phyloP scores from a whole-genome alignment of 2,888 invertebrate genomes.

The Tetragonula carbonaria region DNA sequence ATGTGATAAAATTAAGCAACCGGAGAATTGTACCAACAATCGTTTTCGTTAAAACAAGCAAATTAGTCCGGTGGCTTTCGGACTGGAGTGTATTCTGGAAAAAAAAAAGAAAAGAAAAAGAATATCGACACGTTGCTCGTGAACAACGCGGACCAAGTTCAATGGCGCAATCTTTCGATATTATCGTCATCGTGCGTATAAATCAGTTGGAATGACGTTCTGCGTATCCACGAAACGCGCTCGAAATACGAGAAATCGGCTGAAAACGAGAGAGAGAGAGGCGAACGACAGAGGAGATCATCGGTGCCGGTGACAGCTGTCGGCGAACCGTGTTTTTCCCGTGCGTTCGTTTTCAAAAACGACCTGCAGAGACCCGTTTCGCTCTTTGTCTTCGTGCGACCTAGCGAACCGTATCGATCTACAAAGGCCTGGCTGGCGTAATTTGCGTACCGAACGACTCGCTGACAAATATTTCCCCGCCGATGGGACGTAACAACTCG shows the following conservation, averaged over 20 bases:
- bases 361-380: constrained; percentile 24
- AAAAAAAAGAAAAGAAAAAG: too few relatives aligned
- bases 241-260: constrained; percentile 71
- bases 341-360: constrained; percentile 55
- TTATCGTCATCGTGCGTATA: constrained; percentile 30
- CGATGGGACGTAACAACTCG: neutral
- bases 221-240: constrained; percentile 55
- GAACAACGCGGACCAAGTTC: neutral
- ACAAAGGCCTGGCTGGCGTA: neutral
- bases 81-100: too few relatives aligned
- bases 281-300: constrained; percentile 68
- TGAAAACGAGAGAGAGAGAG: constrained; percentile 73
- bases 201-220: constrained; percentile 63
- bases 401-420: constrained; percentile 37
- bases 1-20: too few relatives aligned
- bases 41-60: too few relatives aligned
- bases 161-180: constrained; percentile 47
- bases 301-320: constrained; percentile 70
- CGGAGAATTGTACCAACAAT: too few relatives aligned
- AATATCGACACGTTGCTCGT: neutral
- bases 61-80: too few relatives aligned
- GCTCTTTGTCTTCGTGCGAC: constrained; percentile 54
- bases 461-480: neutral
- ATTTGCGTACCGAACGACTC: constrained; percentile 18
- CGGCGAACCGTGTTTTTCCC: constrained; percentile 63